Base-by-base conservation (phyloP, 2,797 vertebrate genomes). In the Avahi laniger region DNA sequence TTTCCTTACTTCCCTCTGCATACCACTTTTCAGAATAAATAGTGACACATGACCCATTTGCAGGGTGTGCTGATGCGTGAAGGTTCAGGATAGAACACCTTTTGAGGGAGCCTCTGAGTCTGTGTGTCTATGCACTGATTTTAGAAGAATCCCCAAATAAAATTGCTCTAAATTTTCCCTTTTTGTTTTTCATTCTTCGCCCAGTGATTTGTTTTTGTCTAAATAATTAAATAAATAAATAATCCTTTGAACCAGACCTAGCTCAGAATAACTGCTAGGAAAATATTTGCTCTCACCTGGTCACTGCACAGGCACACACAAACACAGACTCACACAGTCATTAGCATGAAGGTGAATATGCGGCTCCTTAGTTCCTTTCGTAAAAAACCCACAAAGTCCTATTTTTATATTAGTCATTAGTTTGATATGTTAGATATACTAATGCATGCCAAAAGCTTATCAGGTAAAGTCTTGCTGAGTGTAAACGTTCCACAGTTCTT, bases 211-310 rank as follows among this genome's bases (percentile, higher is more conserved):
- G 1, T 20, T 86, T 67, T 73, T 79, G 26, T 30, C 46, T 82
- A 78, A 93, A 69, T 70, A 13, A 38, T 83, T 69, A 89, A 90
- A 81, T 57, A 52, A 76, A 48, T 48, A 43, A 48, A 43, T 46
- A 86, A 15, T 57, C 12, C 69, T 69, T 85, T 89, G 38, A 82
- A 85, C 5, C 91, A 14, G 26, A 30, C 9, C 30, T 8, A 67
- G 26, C 20, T 63, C 14, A n/a, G 82, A 52, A 20, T 35, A 59
- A 26, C 17, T 61, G 10, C 12, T 63, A 7, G 54, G 33, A 15
- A 65, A 30, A 78, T 82, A 73, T 50, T 75, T 89, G 80, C 15
- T 72, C 1, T 61, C 22, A 22, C 22, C 9, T 63, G 48, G 10
- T 33, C 30, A 1, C 43, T 59, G 15, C 10, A 26, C 5, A 12